Evolutionary conservation across 2,113 vertebrate species (phyloP).

Genomic region (Toxotes chatareus): DNA sequence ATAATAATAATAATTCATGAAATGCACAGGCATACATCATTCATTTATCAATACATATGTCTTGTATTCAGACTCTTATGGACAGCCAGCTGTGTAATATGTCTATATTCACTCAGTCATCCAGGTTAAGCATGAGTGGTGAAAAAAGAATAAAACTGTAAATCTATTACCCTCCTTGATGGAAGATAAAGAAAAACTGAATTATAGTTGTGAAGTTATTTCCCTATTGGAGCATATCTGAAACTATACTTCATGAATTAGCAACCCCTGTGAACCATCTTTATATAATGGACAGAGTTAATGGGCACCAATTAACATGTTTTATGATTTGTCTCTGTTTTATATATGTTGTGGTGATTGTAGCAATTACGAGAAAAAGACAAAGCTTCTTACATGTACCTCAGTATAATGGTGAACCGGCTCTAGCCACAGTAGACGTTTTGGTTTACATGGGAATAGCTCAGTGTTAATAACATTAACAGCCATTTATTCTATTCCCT

Average conservation of each 20-base stretch:
- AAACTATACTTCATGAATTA: not conserved
- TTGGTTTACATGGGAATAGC: too few species aligned
- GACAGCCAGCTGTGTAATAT: too few species aligned
- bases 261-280: not conserved
- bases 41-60: too few species aligned
- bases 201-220: not conserved
- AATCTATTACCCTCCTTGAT: not conserved
- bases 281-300: not conserved
- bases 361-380: not conserved
- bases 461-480: too few species aligned
- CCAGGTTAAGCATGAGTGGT: not conserved
- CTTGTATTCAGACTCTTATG: too few species aligned
- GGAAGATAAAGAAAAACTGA: not conserved
- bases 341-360: not conserved
- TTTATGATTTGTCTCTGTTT: not conserved
- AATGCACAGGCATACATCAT: not conserved
- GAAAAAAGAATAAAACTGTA: not conserved
- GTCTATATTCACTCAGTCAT: not conserved
- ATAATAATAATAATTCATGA: not conserved
- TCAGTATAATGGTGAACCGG: too few species aligned
- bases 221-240: not conserved
- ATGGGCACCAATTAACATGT: not conserved
- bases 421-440: too few species aligned
- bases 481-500: too few species aligned
- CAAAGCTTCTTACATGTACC: too few species aligned